Percentiles rank a stretch among this genome's conserved stretches.
Conservation (phyloP, 2,888 invertebrate species). For the Lithodes maja region DNA sequence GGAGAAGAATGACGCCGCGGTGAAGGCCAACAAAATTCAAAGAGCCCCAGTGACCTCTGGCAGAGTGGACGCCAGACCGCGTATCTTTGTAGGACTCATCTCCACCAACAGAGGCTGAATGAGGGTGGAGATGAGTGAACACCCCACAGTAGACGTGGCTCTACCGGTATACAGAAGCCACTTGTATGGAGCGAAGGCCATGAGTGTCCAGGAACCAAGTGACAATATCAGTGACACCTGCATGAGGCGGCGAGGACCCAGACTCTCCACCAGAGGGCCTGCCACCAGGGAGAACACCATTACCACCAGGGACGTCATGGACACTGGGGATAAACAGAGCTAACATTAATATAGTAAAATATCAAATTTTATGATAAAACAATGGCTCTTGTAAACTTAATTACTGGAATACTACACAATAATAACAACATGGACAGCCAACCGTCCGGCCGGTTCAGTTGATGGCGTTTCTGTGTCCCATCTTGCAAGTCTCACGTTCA, state of each 20-base stretch:
- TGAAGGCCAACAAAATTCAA: slow-evolving; percentile 79
- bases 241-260: neutral
- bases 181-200: slow-evolving; percentile 8
- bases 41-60: slow-evolving; percentile 84
- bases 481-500: no score
- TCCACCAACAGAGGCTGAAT: slow-evolving; percentile 71
- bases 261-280: neutral
- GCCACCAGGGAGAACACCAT: neutral
- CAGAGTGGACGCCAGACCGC: slow-evolving; percentile 84
- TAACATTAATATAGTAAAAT: no score
- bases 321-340: no score
- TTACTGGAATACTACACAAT: no score
- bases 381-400: no score
- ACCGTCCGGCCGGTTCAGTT: no score
- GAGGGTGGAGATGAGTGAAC: slow-evolving; percentile 36
- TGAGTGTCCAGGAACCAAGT: neutral
- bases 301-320: slow-evolving; percentile 6
- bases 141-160: neutral
- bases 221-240: neutral
- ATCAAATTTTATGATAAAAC: no score
- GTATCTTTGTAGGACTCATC: slow-evolving; percentile 83
- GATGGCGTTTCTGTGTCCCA: no score
- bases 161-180: neutral
- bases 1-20: slow-evolving; percentile 77
- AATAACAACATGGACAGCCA: no score